A percentile compares a stretch with the other conserved stretches of the same genome.
Evolutionary conservation across 2,797 vertebrate species (phyloP).

Genomic region (Zenarchopterus dispar): DNA sequence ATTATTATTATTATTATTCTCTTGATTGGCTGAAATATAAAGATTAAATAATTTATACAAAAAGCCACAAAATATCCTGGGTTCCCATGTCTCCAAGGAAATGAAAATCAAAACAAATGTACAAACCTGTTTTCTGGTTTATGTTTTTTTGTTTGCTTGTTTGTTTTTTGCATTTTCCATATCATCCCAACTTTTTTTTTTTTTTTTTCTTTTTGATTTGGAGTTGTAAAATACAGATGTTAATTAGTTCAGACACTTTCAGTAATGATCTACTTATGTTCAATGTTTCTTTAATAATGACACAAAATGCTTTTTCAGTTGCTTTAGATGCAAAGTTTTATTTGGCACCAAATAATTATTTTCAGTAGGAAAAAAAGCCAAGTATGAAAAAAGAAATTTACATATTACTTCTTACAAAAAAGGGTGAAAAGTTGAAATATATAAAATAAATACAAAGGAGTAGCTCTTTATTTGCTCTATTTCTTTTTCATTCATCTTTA

Average conservation of each 20-base stretch:
- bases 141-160: no score
- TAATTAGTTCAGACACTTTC: background rate
- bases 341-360: constrained; percentile 29
- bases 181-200: no score
- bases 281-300: constrained; percentile 16
- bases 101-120: no score
- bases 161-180: no score
- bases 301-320: constrained; percentile 14
- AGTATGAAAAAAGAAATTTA: constrained; percentile 32
- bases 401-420: constrained; percentile 46
- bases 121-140: no score
- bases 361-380: constrained; percentile 21
- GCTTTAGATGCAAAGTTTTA: constrained; percentile 29
- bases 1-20: no score
- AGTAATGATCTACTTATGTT: background rate
- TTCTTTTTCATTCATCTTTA: constrained; percentile 22
- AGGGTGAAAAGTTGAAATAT: constrained; percentile 38
- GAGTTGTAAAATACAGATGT: no score
- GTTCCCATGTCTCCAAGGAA: no score
- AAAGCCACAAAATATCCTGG: no score
- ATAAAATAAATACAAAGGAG: constrained; percentile 65
- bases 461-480: constrained; percentile 11
- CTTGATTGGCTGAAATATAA: no score
- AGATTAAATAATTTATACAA: no score
- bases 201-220: no score